These are phyloP conservation scores for Cottoperca gobio DNA, from an alignment of 2,797 vertebrate species.

Conservation along the genomic window DNA sequence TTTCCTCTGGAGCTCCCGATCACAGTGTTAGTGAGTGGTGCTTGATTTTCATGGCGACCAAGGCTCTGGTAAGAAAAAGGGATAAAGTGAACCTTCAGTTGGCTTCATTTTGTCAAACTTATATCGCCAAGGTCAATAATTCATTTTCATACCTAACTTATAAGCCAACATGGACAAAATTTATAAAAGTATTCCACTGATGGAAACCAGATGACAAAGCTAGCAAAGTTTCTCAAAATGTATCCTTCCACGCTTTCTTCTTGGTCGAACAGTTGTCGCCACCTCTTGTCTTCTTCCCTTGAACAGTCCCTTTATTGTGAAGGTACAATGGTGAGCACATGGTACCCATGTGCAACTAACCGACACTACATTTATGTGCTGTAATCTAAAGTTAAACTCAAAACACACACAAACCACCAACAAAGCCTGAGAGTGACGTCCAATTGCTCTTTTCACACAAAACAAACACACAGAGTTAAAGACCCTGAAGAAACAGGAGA, in stretches of 20 bases:
- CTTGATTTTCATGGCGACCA: not conserved
- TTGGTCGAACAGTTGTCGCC: too few relatives aligned
- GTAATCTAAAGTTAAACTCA: slow-evolving; percentile 7
- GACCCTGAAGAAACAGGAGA: slow-evolving; percentile 23
- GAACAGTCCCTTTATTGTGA: not conserved
- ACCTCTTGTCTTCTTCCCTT: not conserved
- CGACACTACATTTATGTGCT: not conserved
- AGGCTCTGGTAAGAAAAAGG: not conserved
- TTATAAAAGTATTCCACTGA: not conserved
- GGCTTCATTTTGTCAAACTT: not conserved
- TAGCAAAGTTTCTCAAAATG: not conserved
- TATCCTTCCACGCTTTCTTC: too few relatives aligned
- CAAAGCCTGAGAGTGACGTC: slow-evolving; percentile 16
- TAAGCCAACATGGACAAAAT: not conserved
- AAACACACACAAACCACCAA: slow-evolving; percentile 16
- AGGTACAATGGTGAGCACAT: not conserved
- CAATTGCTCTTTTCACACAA: slow-evolving; percentile 26
- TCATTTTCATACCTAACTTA: too few relatives aligned
- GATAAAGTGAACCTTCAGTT: not conserved
- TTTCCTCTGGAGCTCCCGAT: not conserved
- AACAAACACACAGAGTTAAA: slow-evolving; percentile 12
- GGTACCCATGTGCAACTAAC: not conserved
- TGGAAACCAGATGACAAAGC: not conserved
- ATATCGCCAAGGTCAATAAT: not conserved
- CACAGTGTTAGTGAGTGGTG: not conserved